Evolutionary conservation across 1,140 invertebrate species (phyloP), one percentile per base, ranked within the genome.

Genomic region (Panulirus ornatus): DNA sequence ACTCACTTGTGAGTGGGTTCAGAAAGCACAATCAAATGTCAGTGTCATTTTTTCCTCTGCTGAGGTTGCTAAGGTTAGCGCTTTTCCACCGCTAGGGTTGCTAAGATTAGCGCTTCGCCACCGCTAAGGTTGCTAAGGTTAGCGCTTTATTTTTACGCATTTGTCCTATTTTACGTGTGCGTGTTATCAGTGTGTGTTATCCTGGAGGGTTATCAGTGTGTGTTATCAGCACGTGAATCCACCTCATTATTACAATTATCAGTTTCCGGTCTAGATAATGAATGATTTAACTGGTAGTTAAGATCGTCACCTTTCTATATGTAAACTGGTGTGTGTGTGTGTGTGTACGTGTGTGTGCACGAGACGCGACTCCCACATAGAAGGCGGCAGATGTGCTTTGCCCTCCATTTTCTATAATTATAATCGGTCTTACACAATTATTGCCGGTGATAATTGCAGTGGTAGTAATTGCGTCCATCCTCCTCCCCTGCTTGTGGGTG

Each of bases 391-490:
- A 81, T 54, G 78, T 51, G n/a, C 51, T 81, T 81, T n/a, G 44
- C 22, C 44, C 51, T 81, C 78, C 44, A 54, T 81, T 81, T 54
- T 58, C 51, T 58, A 81, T 81, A 58, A 58, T 81, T 81, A 58
- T 81, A 81, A 81, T 81, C 51, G 78, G 44, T 58, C 78, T 81
- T 81, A 81, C 78, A 81, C 78, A 81, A 81, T 81, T 81, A 81
- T 81, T 81, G 78, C 78, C 58, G 44, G 78, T 54, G 78, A 81
- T 81, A 81, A 81, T 81, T 54, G 78, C 78, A 58, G 78, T 16
- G 44, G 44, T 81, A 22, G 27, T 54, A 47, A 51, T 81, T 54
- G 78, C 44, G 8, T 30, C 78, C 78, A 47, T 81, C 38, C 34
- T 42, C 38, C 73, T 34, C 30, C 70, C 0, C 27, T 34, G 78